phyloP scores from a whole-genome alignment of 1,140 invertebrate species.

The Drosophila erecta region DNA sequence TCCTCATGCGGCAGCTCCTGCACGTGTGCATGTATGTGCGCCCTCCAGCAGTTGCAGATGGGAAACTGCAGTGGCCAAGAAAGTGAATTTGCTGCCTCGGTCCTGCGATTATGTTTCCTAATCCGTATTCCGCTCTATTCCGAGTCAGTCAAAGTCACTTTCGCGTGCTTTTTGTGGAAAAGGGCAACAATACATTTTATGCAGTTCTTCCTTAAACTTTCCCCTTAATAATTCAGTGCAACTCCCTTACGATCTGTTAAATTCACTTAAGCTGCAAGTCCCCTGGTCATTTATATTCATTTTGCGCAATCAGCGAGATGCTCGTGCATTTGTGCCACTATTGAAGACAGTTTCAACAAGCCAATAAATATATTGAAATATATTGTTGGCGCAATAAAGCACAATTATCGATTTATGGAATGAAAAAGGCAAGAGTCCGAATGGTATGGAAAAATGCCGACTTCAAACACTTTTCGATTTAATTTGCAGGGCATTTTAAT shows the following conservation, averaged over 20 bases:
- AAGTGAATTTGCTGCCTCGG: background rate
- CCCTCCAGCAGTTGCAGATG: background rate
- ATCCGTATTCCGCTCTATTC: background rate
- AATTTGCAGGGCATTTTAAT: slow-evolving; percentile 45
- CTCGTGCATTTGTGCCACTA: slow-evolving; percentile 1
- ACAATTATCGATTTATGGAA: slow-evolving; percentile 40
- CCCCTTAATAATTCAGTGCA: no score
- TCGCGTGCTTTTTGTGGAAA: no score
- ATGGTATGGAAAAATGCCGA: slow-evolving; percentile 21
- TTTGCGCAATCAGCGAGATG: background rate
- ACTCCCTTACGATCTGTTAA: background rate
- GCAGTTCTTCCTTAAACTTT: no score
- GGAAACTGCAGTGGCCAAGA: slow-evolving; percentile 16
- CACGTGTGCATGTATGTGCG: background rate
- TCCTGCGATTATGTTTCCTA: background rate
- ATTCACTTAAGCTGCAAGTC: background rate
- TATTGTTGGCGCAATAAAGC: slow-evolving; percentile 13
- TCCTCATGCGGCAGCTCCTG: slow-evolving; percentile 31
- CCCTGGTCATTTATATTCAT: background rate
- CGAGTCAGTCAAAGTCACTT: no score
- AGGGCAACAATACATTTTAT: no score
- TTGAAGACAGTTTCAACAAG: background rate
- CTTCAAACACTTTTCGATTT: slow-evolving; percentile 48
- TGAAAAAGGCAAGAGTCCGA: no score
- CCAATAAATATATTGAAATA: slow-evolving; percentile 9